Evolutionary conservation across 2,888 invertebrate genomes (phyloP), one percentile per base, ranked within the genome.

Genomic region (Nemurella pictetii): DNA sequence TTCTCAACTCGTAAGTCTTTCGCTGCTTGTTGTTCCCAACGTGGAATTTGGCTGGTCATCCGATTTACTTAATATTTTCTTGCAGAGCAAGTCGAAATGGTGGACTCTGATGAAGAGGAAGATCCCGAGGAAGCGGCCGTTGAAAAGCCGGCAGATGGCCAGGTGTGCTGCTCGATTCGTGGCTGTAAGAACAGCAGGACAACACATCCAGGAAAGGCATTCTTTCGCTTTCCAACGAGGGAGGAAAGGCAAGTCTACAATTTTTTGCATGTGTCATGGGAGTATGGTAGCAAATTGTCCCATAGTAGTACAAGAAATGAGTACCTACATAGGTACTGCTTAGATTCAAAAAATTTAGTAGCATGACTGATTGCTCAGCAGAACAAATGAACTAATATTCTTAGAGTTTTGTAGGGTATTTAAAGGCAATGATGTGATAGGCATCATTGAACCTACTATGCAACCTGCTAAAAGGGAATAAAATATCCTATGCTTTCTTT

Each of bases 141-240:
- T 9, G 75, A 75, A 15, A 28, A 27, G 26, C 27, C 75, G 75
- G 26, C 75, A 7, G 27, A n/a, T 27, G 4, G 12, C 26, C 9
- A 78, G 30, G 30, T 78, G 2, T 72, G n/a, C 28, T 82, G 82
- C 29, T 82, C 82, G 9, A 55, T 82, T 26, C 82, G 55, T 28
- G 72, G 55, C 28, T 85, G 85, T 55, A 28, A 20, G 12, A 85
- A 25, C 36, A 29, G 28, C 15, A 85, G 77, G 75, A n/a, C 28
- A 36, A 27, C 30, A 5, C 82, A 74, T 55, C 85, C 78, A 35
- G 30, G 82, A 7, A 85, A 84, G 55, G 36, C 32, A 2, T 82
- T 85, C 55, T 84, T 83, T 28, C 12, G 78, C 27, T 72, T 85
- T 25, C 73, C 35, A 30, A 35, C 80, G 26, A 32, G 30, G 7